Evolutionary conservation across 2,797 vertebrate genomes (phyloP).

Genomic region (Nyctibius grandis): DNA sequence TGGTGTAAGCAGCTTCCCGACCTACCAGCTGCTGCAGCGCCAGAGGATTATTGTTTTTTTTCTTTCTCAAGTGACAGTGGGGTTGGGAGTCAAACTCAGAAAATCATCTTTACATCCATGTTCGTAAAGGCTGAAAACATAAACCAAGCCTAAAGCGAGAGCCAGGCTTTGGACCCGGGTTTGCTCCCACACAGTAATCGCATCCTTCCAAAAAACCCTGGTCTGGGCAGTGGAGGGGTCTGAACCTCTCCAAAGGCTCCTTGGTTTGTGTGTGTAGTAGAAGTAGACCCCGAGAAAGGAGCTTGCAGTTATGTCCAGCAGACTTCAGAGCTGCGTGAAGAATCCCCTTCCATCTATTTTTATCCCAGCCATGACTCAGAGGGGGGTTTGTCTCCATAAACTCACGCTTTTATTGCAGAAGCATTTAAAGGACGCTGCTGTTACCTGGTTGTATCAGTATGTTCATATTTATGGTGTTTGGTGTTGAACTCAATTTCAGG

Average conservation of each 20-base stretch:
- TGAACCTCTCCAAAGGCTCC: not conserved
- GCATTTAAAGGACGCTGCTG: not conserved
- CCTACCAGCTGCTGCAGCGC: not conserved
- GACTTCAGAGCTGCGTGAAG: not conserved
- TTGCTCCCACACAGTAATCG: rapidly evolving
- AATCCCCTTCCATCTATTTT: not conserved
- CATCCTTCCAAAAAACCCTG: not conserved
- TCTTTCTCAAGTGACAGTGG: not conserved
- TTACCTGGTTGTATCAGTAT: not conserved
- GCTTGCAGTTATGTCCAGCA: not conserved
- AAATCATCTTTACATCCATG: not conserved
- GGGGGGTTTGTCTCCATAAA: not conserved
- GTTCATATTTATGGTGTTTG: not conserved
- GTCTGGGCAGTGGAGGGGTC: rapidly evolving
- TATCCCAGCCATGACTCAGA: not conserved
- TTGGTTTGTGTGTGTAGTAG: rapidly evolving
- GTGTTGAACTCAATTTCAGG: too few relatives aligned
- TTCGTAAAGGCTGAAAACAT: not conserved
- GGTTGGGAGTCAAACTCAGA: not conserved
- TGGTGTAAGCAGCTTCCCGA: not conserved
- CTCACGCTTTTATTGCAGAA: not conserved
- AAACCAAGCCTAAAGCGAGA: not conserved
- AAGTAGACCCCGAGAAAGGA: not conserved
- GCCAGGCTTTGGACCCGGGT: not conserved
- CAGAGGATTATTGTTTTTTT: not conserved